phyloP scores from a whole-genome alignment of 2,888 invertebrate species.

The Furcula furcula region DNA sequence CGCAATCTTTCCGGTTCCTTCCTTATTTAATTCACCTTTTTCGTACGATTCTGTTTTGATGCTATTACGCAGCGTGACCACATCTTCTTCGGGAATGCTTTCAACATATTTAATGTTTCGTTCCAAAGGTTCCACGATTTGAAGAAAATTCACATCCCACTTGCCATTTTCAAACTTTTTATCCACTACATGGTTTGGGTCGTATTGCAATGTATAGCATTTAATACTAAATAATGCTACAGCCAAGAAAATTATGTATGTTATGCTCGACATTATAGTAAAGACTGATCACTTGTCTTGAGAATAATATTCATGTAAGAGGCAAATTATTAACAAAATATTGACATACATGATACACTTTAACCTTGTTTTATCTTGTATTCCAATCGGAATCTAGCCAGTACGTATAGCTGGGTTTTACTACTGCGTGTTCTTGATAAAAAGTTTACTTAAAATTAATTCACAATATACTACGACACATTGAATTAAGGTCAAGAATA shows the following conservation, averaged over 20 bases:
- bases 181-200: conserved; percentile 7
- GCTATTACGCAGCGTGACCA: neutral
- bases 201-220: conserved; percentile 23
- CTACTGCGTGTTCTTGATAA: too few species aligned
- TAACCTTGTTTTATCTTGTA: conserved; percentile 42
- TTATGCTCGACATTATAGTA: conserved; percentile 38
- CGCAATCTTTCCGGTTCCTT: conserved; percentile 1
- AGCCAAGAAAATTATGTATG: conserved; percentile 21
- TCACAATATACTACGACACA: too few species aligned
- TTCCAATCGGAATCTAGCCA: too few species aligned
- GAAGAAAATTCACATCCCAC: conserved; percentile 5
- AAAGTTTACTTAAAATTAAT: too few species aligned
- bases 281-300: conserved; percentile 22
- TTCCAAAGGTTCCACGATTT: conserved; percentile 4
- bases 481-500: too few species aligned
- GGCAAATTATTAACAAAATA: conserved; percentile 16
- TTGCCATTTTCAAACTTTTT: conserved; percentile 3
- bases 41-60: conserved; percentile 1
- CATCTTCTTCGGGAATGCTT: conserved; percentile 9
- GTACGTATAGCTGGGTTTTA: too few species aligned
- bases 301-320: conserved; percentile 7
- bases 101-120: conserved; percentile 8
- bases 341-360: conserved; percentile 34
- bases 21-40: conserved; percentile 1
- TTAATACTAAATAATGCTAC: conserved; percentile 26